Evolutionary conservation across 2,888 invertebrate genomes (phyloP).

Genomic region (Synergus gifuensis): DNA sequence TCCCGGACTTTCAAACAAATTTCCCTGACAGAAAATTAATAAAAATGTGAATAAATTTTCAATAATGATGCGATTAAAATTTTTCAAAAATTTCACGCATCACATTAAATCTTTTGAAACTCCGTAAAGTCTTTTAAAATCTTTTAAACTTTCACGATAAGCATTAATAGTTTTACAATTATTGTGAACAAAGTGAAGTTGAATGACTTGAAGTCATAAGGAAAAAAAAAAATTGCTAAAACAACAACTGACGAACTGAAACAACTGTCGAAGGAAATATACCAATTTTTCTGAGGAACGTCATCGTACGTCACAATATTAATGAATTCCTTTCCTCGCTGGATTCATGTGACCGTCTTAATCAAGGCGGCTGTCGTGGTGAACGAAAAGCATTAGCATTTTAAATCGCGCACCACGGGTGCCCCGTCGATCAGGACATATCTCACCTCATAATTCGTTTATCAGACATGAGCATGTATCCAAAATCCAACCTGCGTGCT

Average conservation of each 20-base stretch:
- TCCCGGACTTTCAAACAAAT: no score
- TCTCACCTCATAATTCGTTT: conserved; percentile 66
- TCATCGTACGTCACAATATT: conserved; percentile 60
- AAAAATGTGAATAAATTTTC: no score
- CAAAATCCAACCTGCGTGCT: not conserved
- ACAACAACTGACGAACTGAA: not conserved
- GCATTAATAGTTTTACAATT: no score
- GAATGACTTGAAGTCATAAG: no score
- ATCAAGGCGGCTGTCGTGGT: conserved; percentile 68
- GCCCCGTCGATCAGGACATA: conserved; percentile 53
- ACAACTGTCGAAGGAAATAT: not conserved
- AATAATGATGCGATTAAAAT: no score
- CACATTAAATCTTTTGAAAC: no score
- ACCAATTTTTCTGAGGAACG: conserved; percentile 44
- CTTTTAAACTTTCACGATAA: no score
- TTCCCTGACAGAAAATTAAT: no score
- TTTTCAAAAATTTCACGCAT: no score
- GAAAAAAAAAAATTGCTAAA: not conserved
- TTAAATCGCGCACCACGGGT: conserved; percentile 71
- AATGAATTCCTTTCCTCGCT: conserved; percentile 66
- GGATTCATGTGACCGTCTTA: conserved; percentile 63
- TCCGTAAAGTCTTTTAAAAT: no score
- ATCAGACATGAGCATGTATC: conserved; percentile 55
- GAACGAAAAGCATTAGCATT: conserved; percentile 70
- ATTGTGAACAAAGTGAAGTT: no score